A percentile compares a stretch with the other conserved stretches of the same genome.
Evolutionary conservation across 2,797 vertebrate species (phyloP).

Genomic region (Peromyscus aztecus): DNA sequence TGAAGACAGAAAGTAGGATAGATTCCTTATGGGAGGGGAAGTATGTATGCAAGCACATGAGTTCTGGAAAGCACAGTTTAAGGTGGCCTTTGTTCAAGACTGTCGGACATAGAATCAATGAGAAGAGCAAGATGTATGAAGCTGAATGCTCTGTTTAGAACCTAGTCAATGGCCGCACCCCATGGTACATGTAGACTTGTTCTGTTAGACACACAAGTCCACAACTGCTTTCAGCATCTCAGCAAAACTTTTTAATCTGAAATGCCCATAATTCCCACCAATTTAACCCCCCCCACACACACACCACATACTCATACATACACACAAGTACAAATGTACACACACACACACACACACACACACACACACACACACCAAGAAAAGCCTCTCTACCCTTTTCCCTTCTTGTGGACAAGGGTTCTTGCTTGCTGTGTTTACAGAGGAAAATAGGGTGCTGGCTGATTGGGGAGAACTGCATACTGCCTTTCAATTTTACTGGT

Average conservation of each 20-base stretch:
- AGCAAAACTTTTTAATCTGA: constrained; percentile 11
- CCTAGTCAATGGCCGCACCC: background rate
- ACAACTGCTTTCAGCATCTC: background rate
- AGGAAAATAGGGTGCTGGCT: background rate
- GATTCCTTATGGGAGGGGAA: background rate
- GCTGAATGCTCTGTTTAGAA: background rate
- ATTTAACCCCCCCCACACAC: background rate
- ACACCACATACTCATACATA: background rate
- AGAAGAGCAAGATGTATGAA: background rate
- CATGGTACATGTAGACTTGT: background rate
- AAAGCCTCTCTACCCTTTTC: background rate
- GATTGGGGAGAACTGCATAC: background rate
- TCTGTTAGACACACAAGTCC: constrained; percentile 9
- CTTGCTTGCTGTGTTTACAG: constrained; percentile 5
- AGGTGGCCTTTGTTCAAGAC: background rate
- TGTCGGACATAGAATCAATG: background rate
- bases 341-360: background rate
- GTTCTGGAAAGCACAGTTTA: background rate
- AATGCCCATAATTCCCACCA: background rate
- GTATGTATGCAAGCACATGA: background rate
- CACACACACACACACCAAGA: background rate
- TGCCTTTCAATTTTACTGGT: constrained; percentile 27
- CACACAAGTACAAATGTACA: background rate
- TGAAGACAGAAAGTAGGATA: background rate
- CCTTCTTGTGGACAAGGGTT: background rate